Evolutionary conservation across 2,888 invertebrate genomes (phyloP).

Genomic region (Orthosia cruda): DNA sequence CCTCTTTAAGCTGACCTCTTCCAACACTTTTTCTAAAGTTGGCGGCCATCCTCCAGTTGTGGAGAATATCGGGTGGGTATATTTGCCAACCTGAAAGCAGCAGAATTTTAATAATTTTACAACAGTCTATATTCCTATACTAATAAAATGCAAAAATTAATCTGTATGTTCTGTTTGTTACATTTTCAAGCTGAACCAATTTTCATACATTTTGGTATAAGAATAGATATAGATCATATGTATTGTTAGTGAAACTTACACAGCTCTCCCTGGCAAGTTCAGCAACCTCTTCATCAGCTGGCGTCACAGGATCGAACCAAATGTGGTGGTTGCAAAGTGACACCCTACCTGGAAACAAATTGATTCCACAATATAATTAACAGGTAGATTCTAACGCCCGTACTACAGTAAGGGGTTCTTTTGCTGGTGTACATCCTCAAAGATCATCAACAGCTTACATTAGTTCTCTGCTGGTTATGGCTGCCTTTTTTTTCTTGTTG

Average conservation of each 20-base stretch:
- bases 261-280: constrained; percentile 61
- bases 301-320: constrained; percentile 67
- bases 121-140: too few species aligned
- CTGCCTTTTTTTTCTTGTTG: too few species aligned
- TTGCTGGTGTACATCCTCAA: too few species aligned
- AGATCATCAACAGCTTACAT: too few species aligned
- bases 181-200: too few species aligned
- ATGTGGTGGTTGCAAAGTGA: constrained; percentile 68
- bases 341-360: constrained; percentile 66
- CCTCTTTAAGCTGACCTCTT: constrained; percentile 81
- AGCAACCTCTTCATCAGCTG: constrained; percentile 64
- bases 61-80: constrained; percentile 85
- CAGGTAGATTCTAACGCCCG: too few species aligned
- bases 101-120: background rate
- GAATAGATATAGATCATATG: too few species aligned
- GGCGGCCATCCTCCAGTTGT: constrained; percentile 89
- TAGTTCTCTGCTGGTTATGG: too few species aligned
- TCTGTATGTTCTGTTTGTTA: too few species aligned
- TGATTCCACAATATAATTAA: background rate
- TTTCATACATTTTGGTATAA: too few species aligned
- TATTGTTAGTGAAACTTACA: constrained; percentile 52
- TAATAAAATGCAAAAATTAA: too few species aligned
- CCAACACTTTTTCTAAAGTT: constrained; percentile 82
- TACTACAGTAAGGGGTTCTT: too few species aligned
- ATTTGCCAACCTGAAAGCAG: constrained; percentile 68